Evolutionary conservation across 2,888 invertebrate species (phyloP).

Genomic region (Hedychridium roseum): DNA sequence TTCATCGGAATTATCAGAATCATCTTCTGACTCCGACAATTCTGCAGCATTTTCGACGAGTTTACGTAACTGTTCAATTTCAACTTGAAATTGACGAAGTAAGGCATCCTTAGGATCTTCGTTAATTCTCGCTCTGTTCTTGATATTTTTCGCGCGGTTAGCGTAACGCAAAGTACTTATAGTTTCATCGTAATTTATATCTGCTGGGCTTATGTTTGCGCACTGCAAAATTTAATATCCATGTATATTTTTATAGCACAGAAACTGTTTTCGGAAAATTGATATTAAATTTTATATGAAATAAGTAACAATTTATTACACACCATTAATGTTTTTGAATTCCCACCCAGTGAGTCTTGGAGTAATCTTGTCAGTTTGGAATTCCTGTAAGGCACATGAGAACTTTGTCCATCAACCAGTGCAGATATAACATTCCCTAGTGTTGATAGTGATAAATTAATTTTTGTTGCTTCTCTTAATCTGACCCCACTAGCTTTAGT

Average conservation of each 20-base stretch:
- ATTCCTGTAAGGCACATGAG: slow-evolving; percentile 97
- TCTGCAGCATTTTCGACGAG: slow-evolving; percentile 75
- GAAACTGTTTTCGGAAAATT: neutral
- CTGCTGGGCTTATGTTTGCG: slow-evolving; percentile 97
- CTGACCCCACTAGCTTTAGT: slow-evolving; percentile 94
- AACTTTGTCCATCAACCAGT: slow-evolving; percentile 95
- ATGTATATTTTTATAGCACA: slow-evolving; percentile 4
- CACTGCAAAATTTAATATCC: slow-evolving; percentile 70
- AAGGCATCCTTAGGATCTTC: slow-evolving; percentile 98
- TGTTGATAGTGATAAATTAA: slow-evolving; percentile 96
- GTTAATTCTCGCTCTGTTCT: slow-evolving; percentile 94
- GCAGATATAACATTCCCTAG: slow-evolving; percentile 98
- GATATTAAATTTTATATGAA: neutral
- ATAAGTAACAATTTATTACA: neutral
- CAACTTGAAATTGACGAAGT: slow-evolving; percentile 93
- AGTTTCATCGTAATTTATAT: slow-evolving; percentile 95
- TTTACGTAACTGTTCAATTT: slow-evolving; percentile 90
- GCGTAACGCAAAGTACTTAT: slow-evolving; percentile 97
- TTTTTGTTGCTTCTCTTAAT: slow-evolving; percentile 96
- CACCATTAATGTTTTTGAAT: slow-evolving; percentile 94
- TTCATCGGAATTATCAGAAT: slow-evolving; percentile 56
- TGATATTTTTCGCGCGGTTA: slow-evolving; percentile 96
- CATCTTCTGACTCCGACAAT: slow-evolving; percentile 56
- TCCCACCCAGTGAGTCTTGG: slow-evolving; percentile 97
- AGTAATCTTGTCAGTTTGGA: slow-evolving; percentile 93